phyloP scores from a whole-genome alignment of 2,797 vertebrate genomes.

The Phataginus tetradactyla region DNA sequence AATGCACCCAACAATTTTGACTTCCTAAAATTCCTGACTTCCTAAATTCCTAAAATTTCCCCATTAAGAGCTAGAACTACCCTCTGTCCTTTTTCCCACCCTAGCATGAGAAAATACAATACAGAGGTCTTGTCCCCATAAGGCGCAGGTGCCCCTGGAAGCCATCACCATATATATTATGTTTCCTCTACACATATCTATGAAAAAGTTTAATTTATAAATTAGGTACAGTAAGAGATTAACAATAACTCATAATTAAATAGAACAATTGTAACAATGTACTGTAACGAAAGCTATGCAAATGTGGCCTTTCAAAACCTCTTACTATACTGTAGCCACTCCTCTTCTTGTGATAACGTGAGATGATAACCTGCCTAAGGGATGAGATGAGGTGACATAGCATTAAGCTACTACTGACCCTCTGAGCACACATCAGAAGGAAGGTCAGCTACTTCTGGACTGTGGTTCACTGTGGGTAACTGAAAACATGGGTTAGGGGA shows the following conservation, averaged over 20 bases:
- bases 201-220: background rate
- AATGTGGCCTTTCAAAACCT: background rate
- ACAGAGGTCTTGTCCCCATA: background rate
- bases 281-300: background rate
- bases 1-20: background rate
- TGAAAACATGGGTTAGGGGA: background rate
- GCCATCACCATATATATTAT: background rate
- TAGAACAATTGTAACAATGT: background rate
- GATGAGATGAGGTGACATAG: background rate
- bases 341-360: background rate
- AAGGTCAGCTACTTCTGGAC: background rate
- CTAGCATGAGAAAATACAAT: background rate
- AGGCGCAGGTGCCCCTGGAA: background rate
- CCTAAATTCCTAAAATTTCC: background rate
- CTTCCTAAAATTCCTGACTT: background rate
- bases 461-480: background rate
- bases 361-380: background rate
- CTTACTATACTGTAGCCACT: background rate
- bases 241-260: background rate
- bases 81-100: background rate
- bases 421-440: rapidly evolving
- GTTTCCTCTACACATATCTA: background rate
- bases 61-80: background rate
- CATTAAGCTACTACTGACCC: background rate
- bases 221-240: background rate